Evolutionary conservation across 2,888 invertebrate genomes (phyloP), one percentile per base, ranked within the genome.

Genomic region (Lepidochrysops patricia): DNA sequence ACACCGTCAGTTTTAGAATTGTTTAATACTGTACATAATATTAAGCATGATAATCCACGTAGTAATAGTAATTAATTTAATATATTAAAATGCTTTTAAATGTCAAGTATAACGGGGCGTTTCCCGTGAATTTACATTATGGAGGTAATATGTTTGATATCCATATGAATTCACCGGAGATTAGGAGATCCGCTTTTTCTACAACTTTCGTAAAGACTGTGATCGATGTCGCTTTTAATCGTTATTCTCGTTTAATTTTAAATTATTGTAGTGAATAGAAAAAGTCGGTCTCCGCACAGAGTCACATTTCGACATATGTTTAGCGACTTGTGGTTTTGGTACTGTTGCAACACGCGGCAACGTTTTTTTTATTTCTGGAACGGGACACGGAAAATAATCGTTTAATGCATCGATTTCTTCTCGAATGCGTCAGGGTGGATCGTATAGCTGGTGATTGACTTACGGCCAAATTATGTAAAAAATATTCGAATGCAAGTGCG

Each of bases 251-350:
- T 43, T 43, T 43, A 23, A 65, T 60, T 57, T 70, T 68, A 64
- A 52, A 59, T 59, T 71, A 72, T 65, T 71, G 72, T 71, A 69
- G 70, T 71, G 19, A n/a, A 67, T 60, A 48, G 63, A 72, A 74
- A 77, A 82, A 79, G 74, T 80, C 79, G 74, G 71, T 76, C 75
- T 80, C 76, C 77, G 66, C 25, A 67, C 80, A 77, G 78, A 81
- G 75, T 80, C 84, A 83, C 85, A 84, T 82, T 77, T 71, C 70
- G 74, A 80, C 70, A 86, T 87, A 82, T 86, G 85, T 87, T 87
- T 82, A 75, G 73, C 71, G 74, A 77, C 74, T 75, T 87, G 86
- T 86, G 85, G 80, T 66, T 81, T 84, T 80, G 77, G 66, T 65
- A 56, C 32, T 54, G 19, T 54, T 54, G 54, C 19, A 5, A 9